A percentile compares a stretch with the other conserved stretches of the same genome.
Conservation (phyloP, 2,888 invertebrate species). For the Pseudolycoriella hygida region DNA sequence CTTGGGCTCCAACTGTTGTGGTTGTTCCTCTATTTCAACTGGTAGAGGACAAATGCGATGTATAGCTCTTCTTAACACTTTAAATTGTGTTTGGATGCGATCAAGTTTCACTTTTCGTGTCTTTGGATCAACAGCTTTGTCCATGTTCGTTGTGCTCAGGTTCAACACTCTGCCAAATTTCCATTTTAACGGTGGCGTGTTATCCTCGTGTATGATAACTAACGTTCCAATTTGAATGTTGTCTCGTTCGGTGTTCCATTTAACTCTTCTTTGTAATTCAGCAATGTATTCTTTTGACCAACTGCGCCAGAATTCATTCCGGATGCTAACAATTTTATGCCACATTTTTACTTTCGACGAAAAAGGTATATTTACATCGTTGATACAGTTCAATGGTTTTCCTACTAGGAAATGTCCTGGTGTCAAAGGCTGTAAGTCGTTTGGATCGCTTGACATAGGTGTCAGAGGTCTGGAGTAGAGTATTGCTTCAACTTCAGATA, state of each 20-base stretch:
- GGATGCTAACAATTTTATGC: neutral
- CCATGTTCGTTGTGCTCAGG: too few species aligned
- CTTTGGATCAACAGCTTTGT: too few species aligned
- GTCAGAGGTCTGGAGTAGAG: neutral
- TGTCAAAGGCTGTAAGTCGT: neutral
- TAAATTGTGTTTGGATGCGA: too few species aligned
- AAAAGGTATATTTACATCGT: too few species aligned
- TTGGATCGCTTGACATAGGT: neutral
- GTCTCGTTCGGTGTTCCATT: neutral
- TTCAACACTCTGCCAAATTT: too few species aligned
- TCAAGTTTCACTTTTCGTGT: too few species aligned
- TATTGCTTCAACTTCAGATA: neutral
- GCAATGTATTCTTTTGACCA: neutral
- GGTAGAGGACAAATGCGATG: too few species aligned
- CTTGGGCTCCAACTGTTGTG: too few species aligned
- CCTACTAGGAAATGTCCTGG: neutral
- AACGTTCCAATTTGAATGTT: neutral
- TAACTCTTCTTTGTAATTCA: neutral
- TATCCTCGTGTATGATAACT: too few species aligned
- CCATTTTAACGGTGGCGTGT: too few species aligned
- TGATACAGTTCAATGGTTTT: neutral
- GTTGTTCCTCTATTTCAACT: too few species aligned
- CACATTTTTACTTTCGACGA: neutral
- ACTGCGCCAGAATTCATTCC: neutral
- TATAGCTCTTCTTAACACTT: too few species aligned